These are phyloP conservation scores for Onychorhynchus coronatus DNA, from an alignment of 2,113 vertebrate genomes.

Conservation along the genomic window DNA sequence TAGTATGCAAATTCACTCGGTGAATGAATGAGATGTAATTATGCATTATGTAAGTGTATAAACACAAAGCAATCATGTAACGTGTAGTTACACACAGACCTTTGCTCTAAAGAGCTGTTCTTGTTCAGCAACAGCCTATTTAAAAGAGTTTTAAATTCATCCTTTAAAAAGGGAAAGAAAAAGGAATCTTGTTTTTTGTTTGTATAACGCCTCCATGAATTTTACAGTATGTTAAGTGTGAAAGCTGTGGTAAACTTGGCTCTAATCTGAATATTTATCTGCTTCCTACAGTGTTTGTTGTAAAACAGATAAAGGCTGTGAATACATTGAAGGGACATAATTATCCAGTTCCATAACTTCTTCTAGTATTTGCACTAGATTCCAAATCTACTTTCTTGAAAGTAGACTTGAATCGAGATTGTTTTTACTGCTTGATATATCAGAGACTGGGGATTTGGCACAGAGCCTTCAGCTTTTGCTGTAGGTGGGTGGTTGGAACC, in stretches of 20 bases:
- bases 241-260: conserved; percentile 7
- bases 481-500: not conserved
- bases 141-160: not conserved
- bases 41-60: conserved; percentile 33
- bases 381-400: not conserved
- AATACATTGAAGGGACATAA: conserved; percentile 10
- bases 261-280: not conserved
- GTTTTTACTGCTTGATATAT: not conserved
- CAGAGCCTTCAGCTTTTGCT: not conserved
- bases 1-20: conserved; percentile 42
- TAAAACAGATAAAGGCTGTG: conserved; percentile 11
- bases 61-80: conserved; percentile 32
- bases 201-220: not conserved
- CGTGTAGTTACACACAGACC: not conserved
- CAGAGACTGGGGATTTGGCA: not conserved
- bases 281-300: not conserved
- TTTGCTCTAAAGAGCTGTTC: conserved; percentile 14
- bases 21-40: conserved; percentile 49
- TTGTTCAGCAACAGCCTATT: not conserved
- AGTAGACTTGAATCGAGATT: not conserved
- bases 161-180: not conserved
- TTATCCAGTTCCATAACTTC: not conserved
- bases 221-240: not conserved
- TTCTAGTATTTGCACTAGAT: not conserved
- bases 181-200: not conserved